Conservation (phyloP, 92 coral and sea anemone genomes). For the Parazoanthus swiftii region DNA sequence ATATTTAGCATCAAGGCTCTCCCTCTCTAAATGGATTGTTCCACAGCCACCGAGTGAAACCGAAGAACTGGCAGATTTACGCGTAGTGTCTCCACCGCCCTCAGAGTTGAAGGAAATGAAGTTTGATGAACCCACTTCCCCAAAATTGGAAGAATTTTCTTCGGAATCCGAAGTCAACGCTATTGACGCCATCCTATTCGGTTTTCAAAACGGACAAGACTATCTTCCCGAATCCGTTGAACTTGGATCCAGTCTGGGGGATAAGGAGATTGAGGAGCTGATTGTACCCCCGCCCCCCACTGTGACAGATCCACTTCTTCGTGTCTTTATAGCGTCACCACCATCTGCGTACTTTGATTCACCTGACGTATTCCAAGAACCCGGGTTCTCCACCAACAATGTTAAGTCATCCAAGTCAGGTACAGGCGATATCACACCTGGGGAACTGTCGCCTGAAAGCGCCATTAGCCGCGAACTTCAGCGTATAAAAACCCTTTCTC, state of each 20-base stretch:
- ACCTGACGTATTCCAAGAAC: background rate
- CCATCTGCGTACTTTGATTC: conserved; percentile 32
- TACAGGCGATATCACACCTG: background rate
- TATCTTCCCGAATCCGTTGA: conserved; percentile 21
- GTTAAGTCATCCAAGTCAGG: background rate
- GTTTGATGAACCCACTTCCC: background rate
- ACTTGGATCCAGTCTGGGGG: conserved; percentile 44
- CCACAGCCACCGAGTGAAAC: conserved; percentile 78
- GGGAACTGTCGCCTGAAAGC: conserved; percentile 18
- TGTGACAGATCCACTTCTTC: conserved; percentile 28
- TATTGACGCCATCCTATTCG: background rate
- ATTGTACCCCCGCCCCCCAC: conserved; percentile 80
- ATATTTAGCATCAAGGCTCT: conserved; percentile 44
- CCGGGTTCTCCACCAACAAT: background rate
- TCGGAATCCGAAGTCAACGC: conserved; percentile 5
- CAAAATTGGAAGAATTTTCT: background rate
- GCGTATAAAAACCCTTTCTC: conserved; percentile 32
- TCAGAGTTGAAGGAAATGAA: conserved; percentile 27
- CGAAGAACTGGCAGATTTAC: conserved; percentile 61
- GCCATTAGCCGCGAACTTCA: conserved; percentile 43
- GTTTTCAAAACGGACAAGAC: conserved; percentile 20
- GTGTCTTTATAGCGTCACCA: conserved; percentile 30
- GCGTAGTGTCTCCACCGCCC: conserved; percentile 77
- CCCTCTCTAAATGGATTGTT: conserved; percentile 69
- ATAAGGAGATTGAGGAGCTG: conserved; percentile 53